phyloP scores from a whole-genome alignment of 2,113 vertebrate species.

The Gasterosteus aculeatus region DNA sequence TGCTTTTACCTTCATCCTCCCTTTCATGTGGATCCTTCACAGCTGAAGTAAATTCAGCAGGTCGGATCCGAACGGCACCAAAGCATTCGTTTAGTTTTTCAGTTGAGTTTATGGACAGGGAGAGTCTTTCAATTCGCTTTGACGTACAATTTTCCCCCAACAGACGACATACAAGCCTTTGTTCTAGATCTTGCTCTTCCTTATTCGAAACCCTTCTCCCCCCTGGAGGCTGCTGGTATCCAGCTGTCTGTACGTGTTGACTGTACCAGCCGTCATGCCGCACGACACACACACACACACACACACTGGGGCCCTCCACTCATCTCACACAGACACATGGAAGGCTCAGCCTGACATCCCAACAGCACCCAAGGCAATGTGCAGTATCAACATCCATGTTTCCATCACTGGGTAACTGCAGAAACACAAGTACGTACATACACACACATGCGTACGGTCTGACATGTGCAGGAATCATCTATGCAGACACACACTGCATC shows the following conservation, averaged over 20 bases:
- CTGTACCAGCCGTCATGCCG: conserved; percentile 71
- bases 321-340: conserved; percentile 56
- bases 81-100: background rate
- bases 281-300: conserved; percentile 37
- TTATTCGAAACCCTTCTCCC: conserved; percentile 25
- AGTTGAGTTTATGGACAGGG: conserved; percentile 8
- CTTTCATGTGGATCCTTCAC: conserved; percentile 20
- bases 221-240: conserved; percentile 59
- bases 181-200: conserved; percentile 46
- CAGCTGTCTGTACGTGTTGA: conserved; percentile 73
- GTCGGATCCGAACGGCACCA: conserved; percentile 12
- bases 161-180: conserved; percentile 43
- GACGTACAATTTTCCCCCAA: no score
- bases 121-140: conserved; percentile 6
- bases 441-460: conserved; percentile 5
- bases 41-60: conserved; percentile 2
- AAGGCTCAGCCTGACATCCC: conserved; percentile 65
- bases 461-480: conserved; percentile 45
- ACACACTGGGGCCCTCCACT: conserved; percentile 23
- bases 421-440: conserved; percentile 6
- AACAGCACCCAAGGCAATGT: conserved; percentile 61
- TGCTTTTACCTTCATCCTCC: conserved; percentile 20
- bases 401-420: conserved; percentile 16
- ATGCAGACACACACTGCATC: conserved; percentile 27
- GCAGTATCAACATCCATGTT: conserved; percentile 45